Conservation (phyloP, 2,797 vertebrate species). For the Acanthornis magna region DNA sequence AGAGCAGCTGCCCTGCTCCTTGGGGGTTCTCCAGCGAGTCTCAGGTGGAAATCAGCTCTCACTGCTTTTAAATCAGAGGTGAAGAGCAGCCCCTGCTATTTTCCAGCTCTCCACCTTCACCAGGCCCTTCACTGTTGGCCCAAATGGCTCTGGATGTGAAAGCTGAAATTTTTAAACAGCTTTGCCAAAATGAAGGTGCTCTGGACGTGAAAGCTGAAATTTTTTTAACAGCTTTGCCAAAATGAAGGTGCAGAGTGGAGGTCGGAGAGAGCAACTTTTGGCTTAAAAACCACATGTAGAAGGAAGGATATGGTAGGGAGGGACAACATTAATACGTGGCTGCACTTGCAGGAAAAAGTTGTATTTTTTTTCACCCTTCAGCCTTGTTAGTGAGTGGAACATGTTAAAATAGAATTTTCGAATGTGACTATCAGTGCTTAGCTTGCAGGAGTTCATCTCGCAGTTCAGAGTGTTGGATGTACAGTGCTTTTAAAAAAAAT, state of each 20-base stretch:
- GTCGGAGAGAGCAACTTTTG: neutral
- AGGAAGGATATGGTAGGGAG: neutral
- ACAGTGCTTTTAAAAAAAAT: neutral
- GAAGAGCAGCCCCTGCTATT: neutral
- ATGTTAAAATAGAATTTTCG: neutral
- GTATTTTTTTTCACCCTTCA: neutral
- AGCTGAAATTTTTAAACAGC: neutral
- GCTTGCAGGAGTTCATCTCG: neutral
- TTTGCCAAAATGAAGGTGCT: neutral
- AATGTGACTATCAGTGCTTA: neutral
- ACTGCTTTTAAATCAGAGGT: neutral
- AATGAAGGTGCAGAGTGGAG: neutral
- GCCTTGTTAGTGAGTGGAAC: neutral
- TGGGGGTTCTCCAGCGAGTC: neutral
- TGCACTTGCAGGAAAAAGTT: neutral
- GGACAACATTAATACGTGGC: accelerated
- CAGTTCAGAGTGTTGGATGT: neutral
- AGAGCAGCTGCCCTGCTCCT: neutral
- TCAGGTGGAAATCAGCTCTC: neutral
- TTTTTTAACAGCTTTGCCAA: neutral
- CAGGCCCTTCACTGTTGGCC: neutral
- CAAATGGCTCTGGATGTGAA: neutral
- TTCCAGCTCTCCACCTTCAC: neutral
- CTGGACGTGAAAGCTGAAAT: neutral
- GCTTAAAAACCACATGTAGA: neutral